Evolutionary conservation across 2,113 vertebrate genomes (phyloP).

Genomic region (Accipiter virgatus): DNA sequence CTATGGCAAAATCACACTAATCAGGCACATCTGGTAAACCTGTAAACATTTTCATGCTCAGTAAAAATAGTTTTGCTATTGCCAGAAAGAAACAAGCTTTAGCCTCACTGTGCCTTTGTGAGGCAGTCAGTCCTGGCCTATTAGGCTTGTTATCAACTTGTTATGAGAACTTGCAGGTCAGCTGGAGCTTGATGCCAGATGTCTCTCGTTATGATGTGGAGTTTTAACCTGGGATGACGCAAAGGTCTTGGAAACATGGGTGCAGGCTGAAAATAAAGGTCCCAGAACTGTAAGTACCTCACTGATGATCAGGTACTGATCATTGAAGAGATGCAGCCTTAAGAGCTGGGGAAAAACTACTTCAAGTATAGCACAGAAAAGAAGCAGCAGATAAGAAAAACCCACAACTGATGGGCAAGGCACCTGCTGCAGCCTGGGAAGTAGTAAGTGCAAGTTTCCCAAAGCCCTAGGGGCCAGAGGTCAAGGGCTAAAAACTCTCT

Average conservation of each 20-base stretch:
- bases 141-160: neutral
- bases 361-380: neutral
- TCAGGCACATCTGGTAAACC: neutral
- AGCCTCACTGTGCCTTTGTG: neutral
- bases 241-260: neutral
- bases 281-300: neutral
- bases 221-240: neutral
- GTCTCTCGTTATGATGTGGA: neutral
- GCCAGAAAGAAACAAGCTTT: neutral
- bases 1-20: neutral
- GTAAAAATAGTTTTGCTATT: neutral
- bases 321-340: neutral
- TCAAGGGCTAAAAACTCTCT: neutral
- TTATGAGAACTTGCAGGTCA: neutral
- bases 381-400: neutral
- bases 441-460: neutral
- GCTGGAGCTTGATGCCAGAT: neutral
- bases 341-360: neutral
- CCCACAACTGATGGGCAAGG: neutral
- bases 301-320: neutral
- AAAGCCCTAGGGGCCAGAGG: neutral
- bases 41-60: neutral
- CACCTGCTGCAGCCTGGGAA: neutral
- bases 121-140: neutral
- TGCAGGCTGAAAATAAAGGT: neutral